A percentile compares a stretch with the other conserved stretches of the same genome.
Conservation (phyloP, 2,888 invertebrate species). For the Coelopa pilipes region DNA sequence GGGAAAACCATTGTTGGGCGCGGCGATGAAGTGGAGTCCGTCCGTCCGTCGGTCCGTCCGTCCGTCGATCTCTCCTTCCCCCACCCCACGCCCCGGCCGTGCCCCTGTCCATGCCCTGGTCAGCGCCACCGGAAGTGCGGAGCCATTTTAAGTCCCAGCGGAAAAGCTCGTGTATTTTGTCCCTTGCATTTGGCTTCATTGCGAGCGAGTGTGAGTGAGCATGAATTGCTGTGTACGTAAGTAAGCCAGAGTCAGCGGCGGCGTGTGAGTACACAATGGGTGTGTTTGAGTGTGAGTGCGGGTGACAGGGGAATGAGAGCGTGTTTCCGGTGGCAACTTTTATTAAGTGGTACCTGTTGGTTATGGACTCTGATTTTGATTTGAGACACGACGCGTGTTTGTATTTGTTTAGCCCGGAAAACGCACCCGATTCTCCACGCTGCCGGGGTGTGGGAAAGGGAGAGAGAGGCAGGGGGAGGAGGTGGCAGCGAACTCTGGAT, state of each 20-base stretch:
- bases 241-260: background rate
- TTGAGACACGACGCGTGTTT: background rate
- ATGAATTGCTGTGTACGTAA: background rate
- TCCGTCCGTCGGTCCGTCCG: background rate
- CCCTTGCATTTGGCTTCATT: background rate
- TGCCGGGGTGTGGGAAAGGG: too few species aligned
- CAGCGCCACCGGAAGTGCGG: slow-evolving; percentile 21
- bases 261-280: too few species aligned
- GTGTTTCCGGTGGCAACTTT: slow-evolving; percentile 20
- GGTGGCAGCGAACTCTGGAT: background rate
- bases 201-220: too few species aligned
- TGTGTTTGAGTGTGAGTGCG: background rate
- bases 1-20: background rate
- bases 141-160: slow-evolving; percentile 6
- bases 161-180: background rate
- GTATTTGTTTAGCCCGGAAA: too few species aligned
- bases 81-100: too few species aligned
- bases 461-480: too few species aligned
- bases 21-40: background rate
- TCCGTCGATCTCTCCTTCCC: too few species aligned
- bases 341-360: slow-evolving; percentile 19
- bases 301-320: background rate
- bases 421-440: too few species aligned
- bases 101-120: too few species aligned
- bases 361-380: slow-evolving; percentile 9